Base-by-base conservation (phyloP, 1,140 invertebrate genomes). In the Eubasilissa regina region DNA sequence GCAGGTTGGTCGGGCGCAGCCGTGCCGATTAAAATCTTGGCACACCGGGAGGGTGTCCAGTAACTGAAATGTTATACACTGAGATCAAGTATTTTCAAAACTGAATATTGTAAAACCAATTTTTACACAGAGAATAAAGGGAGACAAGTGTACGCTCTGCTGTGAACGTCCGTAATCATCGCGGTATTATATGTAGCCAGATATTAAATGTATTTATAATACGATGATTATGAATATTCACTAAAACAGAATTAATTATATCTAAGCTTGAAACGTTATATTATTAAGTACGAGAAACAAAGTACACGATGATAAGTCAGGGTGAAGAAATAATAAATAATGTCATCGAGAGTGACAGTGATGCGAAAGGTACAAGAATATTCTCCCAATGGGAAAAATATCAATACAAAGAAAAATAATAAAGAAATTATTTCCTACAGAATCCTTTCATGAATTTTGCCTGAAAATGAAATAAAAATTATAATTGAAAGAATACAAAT, bases 11-110 rank as follows among this genome's bases (percentile, higher is more conserved):
- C 96, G 93, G 91, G 95, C 94, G 93, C 96, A 97, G 90, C 95
- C 93, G 91, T 96, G 95, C 90, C 95, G 95, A 95, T 97, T 98
- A 97, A 97, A 98, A 97, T 97, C 97, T 95, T 95, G 96, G 97
- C 95, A 98, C 94, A 97, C 96, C 95, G 94, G 97, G 96, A 97
- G 97, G 96, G 96, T 98, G 97, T 97, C 97, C 97, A 97, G 97
- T 96, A 98, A 98, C 97, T 98, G 94, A 89, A 95, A 95, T 90
- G 43, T 80, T 72, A 78, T 70, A 78, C 47, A 78, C 64, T 78
- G 77, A 70, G 77, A 55, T 77, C 45, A 77, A 77, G 75, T 56
- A 77, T 19, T 77, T 66, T 77, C 64, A 70, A 55, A 55, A 56
- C 75, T 77, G 75, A 77, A 77, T 70, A 70, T 58, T 35, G 21